phyloP scores from a whole-genome alignment of 2,888 invertebrate species.

The Sympetrum striolatum region DNA sequence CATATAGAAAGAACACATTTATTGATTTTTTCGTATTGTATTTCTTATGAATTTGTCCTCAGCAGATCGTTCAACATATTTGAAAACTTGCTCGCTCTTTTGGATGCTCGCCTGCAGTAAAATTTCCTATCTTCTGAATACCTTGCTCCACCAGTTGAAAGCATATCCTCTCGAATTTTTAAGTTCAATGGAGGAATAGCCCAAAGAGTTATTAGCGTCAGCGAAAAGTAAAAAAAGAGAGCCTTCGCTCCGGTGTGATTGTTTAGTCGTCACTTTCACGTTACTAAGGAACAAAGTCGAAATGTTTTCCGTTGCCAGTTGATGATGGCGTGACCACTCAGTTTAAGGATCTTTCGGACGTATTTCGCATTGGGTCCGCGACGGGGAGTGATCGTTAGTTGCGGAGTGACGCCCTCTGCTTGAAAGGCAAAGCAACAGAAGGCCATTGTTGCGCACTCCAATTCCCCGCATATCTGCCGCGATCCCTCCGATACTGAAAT shows the following conservation, averaged over 20 bases:
- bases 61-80: no score
- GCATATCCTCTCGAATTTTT: no score
- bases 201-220: no score
- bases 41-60: no score
- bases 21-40: no score
- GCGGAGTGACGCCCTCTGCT: background rate
- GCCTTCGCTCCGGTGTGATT: background rate
- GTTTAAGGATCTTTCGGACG: constrained; percentile 13
- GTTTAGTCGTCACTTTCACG: background rate
- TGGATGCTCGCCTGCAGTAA: no score
- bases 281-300: constrained; percentile 12
- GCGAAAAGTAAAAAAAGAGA: no score
- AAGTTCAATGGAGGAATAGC: no score
- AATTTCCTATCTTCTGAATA: no score
- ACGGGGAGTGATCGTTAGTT: constrained; percentile 5
- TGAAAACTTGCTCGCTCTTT: no score
- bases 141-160: no score
- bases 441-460: background rate
- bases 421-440: constrained; percentile 11
- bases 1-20: no score
- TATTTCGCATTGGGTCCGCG: constrained; percentile 16
- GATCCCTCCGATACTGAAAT: background rate
- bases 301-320: constrained; percentile 22
- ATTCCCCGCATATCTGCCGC: background rate
- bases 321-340: constrained; percentile 28